A percentile compares a stretch with the other conserved stretches of the same genome.
Evolutionary conservation across 2,113 vertebrate genomes (phyloP).

Genomic region (Loxodonta africana): DNA sequence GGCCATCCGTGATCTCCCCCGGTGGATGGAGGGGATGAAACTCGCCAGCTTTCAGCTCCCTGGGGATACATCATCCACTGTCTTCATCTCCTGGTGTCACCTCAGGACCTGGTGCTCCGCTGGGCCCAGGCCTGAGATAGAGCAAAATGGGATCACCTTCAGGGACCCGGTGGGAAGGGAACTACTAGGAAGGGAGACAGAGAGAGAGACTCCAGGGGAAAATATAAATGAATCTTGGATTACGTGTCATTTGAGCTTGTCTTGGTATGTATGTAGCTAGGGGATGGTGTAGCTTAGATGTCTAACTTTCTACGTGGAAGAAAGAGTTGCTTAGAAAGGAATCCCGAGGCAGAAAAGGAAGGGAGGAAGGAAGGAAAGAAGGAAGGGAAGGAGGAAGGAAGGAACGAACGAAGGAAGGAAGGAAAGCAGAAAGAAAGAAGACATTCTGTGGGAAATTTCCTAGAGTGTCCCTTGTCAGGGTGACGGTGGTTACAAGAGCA

Average conservation of each 20-base stretch:
- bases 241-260: not conserved
- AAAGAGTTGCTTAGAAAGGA: conserved; percentile 30
- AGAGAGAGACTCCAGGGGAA: not conserved
- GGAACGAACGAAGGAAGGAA: not conserved
- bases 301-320: not conserved
- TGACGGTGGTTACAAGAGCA: not conserved
- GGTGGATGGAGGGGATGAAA: not conserved
- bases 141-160: not conserved
- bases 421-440: not conserved
- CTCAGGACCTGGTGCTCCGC: not conserved
- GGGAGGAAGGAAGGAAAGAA: not conserved
- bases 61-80: not conserved
- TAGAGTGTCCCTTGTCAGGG: not conserved
- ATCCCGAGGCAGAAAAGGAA: not conserved
- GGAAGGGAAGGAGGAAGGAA: no score
- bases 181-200: no score
- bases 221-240: not conserved
- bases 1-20: not conserved
- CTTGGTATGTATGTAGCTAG: not conserved
- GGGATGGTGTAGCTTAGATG: not conserved
- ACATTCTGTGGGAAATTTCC: not conserved
- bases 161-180: not conserved
- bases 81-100: not conserved
- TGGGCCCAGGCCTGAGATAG: not conserved
- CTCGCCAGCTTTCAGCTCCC: not conserved